A percentile compares a stretch with the other conserved stretches of the same genome.
These are phyloP conservation scores for Tyrannus savana DNA, from an alignment of 2,113 vertebrate species.

Conservation along the genomic window DNA sequence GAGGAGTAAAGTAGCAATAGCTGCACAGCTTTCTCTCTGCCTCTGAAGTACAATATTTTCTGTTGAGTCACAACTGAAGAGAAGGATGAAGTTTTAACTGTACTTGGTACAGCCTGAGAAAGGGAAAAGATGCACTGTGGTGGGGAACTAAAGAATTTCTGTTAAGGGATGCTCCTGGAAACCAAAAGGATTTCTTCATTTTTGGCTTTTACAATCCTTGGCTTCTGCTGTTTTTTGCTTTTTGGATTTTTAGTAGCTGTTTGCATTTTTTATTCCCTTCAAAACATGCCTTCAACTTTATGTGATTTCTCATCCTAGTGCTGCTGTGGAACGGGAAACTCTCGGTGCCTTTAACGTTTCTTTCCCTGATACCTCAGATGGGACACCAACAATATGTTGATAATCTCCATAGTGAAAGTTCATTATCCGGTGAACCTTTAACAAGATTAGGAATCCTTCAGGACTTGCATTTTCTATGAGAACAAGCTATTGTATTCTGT, in stretches of 20 bases:
- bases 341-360: slow-evolving; percentile 42
- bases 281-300: slow-evolving; percentile 61
- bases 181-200: slow-evolving; percentile 53
- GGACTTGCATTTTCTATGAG: slow-evolving; percentile 64
- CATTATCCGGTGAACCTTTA: slow-evolving; percentile 58
- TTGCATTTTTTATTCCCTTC: neutral
- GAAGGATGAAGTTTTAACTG: slow-evolving; percentile 72
- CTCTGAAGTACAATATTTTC: slow-evolving; percentile 64
- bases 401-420: slow-evolving; percentile 67
- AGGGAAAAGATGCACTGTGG: neutral
- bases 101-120: slow-evolving; percentile 46
- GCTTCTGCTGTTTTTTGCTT: slow-evolving; percentile 40
- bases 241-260: slow-evolving; percentile 63
- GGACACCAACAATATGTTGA: slow-evolving; percentile 50
- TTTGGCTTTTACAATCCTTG: slow-evolving; percentile 47
- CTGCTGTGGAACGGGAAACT: slow-evolving; percentile 51
- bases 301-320: neutral
- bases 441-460: slow-evolving; percentile 50
- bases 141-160: slow-evolving; percentile 36
- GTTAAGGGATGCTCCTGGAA: slow-evolving; percentile 29
- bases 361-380: slow-evolving; percentile 43
- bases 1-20: slow-evolving; percentile 75
- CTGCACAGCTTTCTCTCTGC: slow-evolving; percentile 75
- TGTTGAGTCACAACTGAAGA: slow-evolving; percentile 70
- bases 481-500: slow-evolving; percentile 60